Base-by-base conservation (phyloP, 2,888 invertebrate species). In the Miltochrista miniata region DNA sequence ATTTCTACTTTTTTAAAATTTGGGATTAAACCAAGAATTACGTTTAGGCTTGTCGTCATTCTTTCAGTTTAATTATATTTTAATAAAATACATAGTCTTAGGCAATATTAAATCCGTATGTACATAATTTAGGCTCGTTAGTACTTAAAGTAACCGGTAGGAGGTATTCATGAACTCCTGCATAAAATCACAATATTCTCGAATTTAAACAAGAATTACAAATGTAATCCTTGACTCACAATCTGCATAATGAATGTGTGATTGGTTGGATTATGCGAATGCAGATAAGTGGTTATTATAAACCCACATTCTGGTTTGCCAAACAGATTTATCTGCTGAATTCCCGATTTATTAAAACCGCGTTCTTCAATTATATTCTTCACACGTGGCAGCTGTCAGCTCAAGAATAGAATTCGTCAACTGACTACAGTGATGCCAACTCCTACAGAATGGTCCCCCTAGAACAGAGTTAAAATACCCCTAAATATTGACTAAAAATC, bases 201-300 rank as follows among this genome's bases (percentile, higher is more conserved):
- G 39, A 54, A 51, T 48, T 46, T 30, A 24, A 44, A 47, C 48
- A 59, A 40, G 54, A 36, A 54, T 48, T 33, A 46, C 29, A 36
- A 53, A 58, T 51, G 46, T 45, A 45, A 51, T 51, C 51, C 18
- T 45, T 34, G 44, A 18, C 37, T 8, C 37, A 51, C 48, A 42
- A 55, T 59, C 36, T 59, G 14, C 13, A 7, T 55, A 59, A 59
- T 51, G n/a, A 59, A 55, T 29, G 36, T 4, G 18, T 24, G 18
- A 24, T 24, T 48, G 48, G 48, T 46, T 54, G 47, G 51, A 59
- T 59, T 59, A 39, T 35, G 45, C 41, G 13, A 38, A 15, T 30
- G 37, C 35, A 30, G 45, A 30, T 35, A 54, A 7, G 9, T 44
- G 39, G 30, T 51, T 48, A 48, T 46, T 51, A 9, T 48, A 37